phyloP scores from a whole-genome alignment of 2,888 invertebrate genomes.

The Sericinus montela region DNA sequence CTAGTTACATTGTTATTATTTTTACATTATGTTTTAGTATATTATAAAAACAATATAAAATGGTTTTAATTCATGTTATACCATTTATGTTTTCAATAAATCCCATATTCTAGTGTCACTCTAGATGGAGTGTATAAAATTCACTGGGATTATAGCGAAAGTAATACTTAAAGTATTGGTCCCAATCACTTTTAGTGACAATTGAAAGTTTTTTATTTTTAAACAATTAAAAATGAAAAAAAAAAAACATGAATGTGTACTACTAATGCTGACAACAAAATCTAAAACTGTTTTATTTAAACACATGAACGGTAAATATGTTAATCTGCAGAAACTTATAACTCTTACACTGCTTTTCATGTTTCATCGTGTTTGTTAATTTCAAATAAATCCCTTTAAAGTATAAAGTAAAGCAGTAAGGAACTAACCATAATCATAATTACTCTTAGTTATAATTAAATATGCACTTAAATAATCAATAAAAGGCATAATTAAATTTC shows the following conservation, averaged over 20 bases:
- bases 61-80: neutral
- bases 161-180: neutral
- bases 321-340: no score
- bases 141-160: slow-evolving; percentile 4
- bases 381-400: neutral
- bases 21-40: no score
- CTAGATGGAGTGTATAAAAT: neutral
- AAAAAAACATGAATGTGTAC: no score
- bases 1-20: no score
- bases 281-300: no score
- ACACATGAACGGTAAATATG: no score
- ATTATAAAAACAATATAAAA: no score
- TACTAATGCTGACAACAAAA: no score
- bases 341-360: no score
- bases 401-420: slow-evolving; percentile 3
- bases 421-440: slow-evolving; percentile 8
- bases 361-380: neutral
- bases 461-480: neutral
- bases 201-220: no score
- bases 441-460: neutral
- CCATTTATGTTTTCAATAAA: neutral
- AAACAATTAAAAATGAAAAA: no score
- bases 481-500: slow-evolving; percentile 2
- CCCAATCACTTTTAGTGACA: neutral
- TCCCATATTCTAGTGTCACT: no score